A percentile compares a stretch with the other conserved stretches of the same genome.
Conservation (phyloP, 2,888 invertebrate genomes). For the Acholoe squamosa region DNA sequence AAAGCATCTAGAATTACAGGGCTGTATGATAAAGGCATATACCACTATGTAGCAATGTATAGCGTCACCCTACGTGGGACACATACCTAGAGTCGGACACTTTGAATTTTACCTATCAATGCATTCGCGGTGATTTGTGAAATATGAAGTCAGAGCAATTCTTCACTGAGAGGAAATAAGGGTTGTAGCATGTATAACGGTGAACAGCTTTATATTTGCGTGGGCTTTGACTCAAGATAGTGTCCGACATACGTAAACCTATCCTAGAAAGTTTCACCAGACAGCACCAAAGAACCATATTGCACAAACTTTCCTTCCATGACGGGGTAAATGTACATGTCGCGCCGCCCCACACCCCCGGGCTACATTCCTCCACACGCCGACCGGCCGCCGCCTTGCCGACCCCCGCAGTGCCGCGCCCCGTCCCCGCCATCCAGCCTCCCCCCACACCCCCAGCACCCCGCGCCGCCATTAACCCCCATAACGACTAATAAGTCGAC, state of each 20-base stretch:
- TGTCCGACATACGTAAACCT: not conserved
- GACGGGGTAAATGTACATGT: not conserved
- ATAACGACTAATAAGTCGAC: conserved; percentile 53
- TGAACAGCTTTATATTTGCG: too few species aligned
- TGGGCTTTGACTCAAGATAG: not conserved
- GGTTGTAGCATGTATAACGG: too few species aligned
- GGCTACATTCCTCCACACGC: conserved; percentile 48
- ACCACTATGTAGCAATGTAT: too few species aligned
- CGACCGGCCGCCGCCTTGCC: not conserved
- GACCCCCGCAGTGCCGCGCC: conserved; percentile 14
- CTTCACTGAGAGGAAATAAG: too few species aligned
- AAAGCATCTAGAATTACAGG: too few species aligned
- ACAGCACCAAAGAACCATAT: not conserved
- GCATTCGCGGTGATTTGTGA: too few species aligned
- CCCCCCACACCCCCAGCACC: not conserved
- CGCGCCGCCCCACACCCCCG: conserved; percentile 14
- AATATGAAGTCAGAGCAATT: too few species aligned
- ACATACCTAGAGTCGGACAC: too few species aligned
- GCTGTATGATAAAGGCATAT: too few species aligned
- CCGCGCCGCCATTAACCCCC: conserved; percentile 44
- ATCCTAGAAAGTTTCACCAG: too few species aligned
- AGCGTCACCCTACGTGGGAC: too few species aligned
- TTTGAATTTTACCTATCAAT: too few species aligned
- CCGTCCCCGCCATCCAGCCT: not conserved
- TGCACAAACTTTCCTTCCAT: not conserved